Conservation (phyloP, 2,797 vertebrate species). For the Erethizon dorsatum region DNA sequence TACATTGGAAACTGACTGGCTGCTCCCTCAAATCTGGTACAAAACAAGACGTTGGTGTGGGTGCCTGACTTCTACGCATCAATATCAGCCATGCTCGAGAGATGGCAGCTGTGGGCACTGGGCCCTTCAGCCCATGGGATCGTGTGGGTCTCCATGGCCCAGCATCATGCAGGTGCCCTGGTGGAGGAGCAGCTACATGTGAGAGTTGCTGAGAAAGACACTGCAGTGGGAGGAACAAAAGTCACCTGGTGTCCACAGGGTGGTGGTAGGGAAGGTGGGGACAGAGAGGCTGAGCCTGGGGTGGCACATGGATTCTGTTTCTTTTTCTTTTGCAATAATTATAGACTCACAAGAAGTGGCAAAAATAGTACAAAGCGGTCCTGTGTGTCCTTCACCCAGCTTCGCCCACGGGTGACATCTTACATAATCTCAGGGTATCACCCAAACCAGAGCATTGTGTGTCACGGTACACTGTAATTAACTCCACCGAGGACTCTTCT, state of each 20-base stretch:
- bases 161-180: accelerated
- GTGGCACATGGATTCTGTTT: accelerated
- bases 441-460: neutral
- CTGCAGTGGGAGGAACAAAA: neutral
- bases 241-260: neutral
- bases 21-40: neutral
- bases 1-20: neutral
- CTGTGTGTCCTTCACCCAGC: neutral
- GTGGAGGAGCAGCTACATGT: neutral
- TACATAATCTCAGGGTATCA: accelerated
- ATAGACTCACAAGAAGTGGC: neutral
- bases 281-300: too few relatives aligned
- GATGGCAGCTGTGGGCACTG: accelerated
- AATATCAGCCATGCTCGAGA: accelerated
- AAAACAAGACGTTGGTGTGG: neutral
- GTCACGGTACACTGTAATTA: neutral
- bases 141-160: accelerated
- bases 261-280: neutral
- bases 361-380: neutral
- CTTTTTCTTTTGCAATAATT: neutral
- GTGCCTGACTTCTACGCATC: accelerated
- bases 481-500: neutral
- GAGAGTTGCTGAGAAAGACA: neutral
- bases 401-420: neutral
- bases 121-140: neutral